phyloP scores from a whole-genome alignment of 2,888 invertebrate species.

The Gonocerus acuteangulatus region DNA sequence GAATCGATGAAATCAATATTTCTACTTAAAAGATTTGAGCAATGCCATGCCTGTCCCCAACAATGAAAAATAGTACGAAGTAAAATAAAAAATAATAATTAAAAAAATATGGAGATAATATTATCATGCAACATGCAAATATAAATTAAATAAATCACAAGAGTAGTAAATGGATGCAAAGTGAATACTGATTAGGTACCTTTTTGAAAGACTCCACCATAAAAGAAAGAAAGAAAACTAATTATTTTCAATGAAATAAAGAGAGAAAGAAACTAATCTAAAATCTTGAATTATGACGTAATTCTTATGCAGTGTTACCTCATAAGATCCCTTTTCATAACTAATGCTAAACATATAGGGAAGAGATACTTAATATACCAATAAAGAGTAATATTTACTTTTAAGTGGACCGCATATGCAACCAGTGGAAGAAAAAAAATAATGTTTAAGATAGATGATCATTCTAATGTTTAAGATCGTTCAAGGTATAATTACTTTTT shows the following conservation, averaged over 20 bases:
- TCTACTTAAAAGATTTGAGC: too few relatives aligned
- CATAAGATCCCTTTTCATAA: too few relatives aligned
- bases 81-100: too few relatives aligned
- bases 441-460: neutral
- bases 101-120: too few relatives aligned
- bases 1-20: too few relatives aligned
- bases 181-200: too few relatives aligned
- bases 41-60: too few relatives aligned
- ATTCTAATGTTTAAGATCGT: neutral
- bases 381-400: conserved; percentile 3
- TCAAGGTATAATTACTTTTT: conserved; percentile 33
- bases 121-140: too few relatives aligned
- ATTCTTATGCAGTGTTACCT: neutral
- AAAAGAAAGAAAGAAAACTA: conserved; percentile 6
- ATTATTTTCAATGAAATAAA: neutral
- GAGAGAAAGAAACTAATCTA: conserved; percentile 4
- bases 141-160: too few relatives aligned
- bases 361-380: neutral
- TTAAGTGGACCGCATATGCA: neutral
- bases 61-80: too few relatives aligned
- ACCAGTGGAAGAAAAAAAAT: neutral
- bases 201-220: conserved; percentile 30
- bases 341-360: too few relatives aligned
- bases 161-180: too few relatives aligned
- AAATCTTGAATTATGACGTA: neutral